Percentiles rank a stretch among this genome's conserved stretches.
phyloP scores from a whole-genome alignment of 2,888 invertebrate species.

The Orthosia cruda region DNA sequence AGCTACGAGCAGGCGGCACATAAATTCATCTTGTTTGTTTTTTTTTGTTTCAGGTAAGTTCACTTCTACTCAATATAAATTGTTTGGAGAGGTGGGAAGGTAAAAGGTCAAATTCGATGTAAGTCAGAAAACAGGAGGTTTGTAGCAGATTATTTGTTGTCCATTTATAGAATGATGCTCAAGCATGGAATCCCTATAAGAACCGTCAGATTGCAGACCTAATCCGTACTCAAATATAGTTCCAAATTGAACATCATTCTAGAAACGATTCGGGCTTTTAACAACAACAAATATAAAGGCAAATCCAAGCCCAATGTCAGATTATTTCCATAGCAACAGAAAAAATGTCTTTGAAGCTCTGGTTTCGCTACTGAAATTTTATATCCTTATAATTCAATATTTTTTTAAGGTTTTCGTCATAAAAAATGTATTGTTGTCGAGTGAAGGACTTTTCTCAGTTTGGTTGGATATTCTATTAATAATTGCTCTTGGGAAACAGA shows the following conservation, averaged over 20 bases:
- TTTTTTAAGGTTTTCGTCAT: conserved; percentile 28
- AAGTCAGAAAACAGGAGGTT: neutral
- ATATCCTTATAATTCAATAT: conserved; percentile 42
- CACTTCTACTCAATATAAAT: conserved; percentile 33
- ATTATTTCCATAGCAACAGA: conserved; percentile 32
- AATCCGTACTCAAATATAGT: neutral
- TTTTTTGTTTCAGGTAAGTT: conserved; percentile 84
- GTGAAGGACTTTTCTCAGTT: neutral
- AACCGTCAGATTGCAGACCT: neutral
- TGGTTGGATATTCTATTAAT: neutral
- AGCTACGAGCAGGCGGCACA: conserved; percentile 34
- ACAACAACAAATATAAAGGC: conserved; percentile 1
- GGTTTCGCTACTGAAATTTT: conserved; percentile 37
- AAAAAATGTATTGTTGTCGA: conserved; percentile 4
- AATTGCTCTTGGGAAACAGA: neutral
- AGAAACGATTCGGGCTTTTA: neutral
- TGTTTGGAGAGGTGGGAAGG: conserved; percentile 43
- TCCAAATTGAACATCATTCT: conserved; percentile 6
- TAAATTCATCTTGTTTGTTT: conserved; percentile 66
- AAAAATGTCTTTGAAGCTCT: conserved; percentile 37
- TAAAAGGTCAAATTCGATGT: conserved; percentile 45
- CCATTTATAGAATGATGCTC: neutral
- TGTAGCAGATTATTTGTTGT: too few relatives aligned
- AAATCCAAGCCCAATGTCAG: conserved; percentile 19
- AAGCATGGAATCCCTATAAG: neutral